Evolutionary conservation across 1,140 invertebrate species (phyloP).

Genomic region (Tachypleus tridentatus): DNA sequence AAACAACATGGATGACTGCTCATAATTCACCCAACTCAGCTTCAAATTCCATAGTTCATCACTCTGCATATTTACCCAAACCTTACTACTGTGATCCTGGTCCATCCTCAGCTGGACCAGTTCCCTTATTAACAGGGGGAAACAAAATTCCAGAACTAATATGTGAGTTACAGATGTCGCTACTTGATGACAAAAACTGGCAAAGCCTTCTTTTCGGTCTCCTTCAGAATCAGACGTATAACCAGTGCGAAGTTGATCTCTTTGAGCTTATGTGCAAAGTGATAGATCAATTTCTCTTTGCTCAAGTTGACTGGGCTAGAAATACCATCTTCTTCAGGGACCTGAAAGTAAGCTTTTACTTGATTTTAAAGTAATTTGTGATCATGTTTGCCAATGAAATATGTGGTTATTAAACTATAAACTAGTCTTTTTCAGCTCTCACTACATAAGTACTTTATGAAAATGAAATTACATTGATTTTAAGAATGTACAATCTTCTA

Average conservation of each 20-base stretch:
- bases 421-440: too few species aligned
- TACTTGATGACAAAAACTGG: slow-evolving; percentile 84
- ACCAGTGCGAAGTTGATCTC: slow-evolving; percentile 91
- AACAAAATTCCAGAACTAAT: slow-evolving; percentile 55
- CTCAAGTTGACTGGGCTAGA: slow-evolving; percentile 94
- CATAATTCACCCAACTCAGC: neutral
- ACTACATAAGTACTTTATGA: too few species aligned
- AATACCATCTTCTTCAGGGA: slow-evolving; percentile 96
- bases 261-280: slow-evolving; percentile 97
- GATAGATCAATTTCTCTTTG: slow-evolving; percentile 92
- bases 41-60: neutral
- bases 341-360: slow-evolving; percentile 61
- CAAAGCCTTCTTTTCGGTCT: slow-evolving; percentile 74
- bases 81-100: neutral
- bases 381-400: too few species aligned
- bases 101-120: neutral
- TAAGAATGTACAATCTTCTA: too few species aligned
- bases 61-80: slow-evolving; percentile 17
- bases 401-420: too few species aligned
- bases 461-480: too few species aligned
- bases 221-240: slow-evolving; percentile 85
- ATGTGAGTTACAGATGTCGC: slow-evolving; percentile 70
- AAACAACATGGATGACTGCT: too few species aligned
- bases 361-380: too few species aligned
- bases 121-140: neutral